Evolutionary conservation across 2,113 vertebrate genomes (phyloP).

Genomic region (Tretioscincus oriximinensis): DNA sequence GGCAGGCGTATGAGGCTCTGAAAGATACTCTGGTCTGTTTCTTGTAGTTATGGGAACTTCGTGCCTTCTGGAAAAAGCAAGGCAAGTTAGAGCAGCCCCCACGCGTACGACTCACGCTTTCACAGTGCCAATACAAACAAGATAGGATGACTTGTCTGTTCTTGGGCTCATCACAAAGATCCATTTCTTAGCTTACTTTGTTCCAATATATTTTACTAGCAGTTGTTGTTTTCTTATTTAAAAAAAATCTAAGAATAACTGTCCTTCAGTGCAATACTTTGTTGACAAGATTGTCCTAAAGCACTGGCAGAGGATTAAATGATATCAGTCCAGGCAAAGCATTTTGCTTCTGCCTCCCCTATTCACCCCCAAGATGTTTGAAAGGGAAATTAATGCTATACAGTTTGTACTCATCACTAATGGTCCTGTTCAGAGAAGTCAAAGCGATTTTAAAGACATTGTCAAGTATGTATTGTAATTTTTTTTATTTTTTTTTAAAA

Average conservation of each 20-base stretch:
- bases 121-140: slow-evolving; percentile 58
- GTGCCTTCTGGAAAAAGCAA: slow-evolving; percentile 38
- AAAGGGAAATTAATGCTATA: slow-evolving; percentile 10
- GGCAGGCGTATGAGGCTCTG: slow-evolving; percentile 51
- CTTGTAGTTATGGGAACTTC: slow-evolving; percentile 33
- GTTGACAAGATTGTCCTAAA: slow-evolving; percentile 51
- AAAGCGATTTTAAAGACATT: slow-evolving; percentile 2
- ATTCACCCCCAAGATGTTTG: not conserved
- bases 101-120: not conserved
- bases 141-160: slow-evolving; percentile 14
- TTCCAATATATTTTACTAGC: slow-evolving; percentile 16
- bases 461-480: not conserved
- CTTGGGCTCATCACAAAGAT: slow-evolving; percentile 5
- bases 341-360: not conserved
- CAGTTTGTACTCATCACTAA: not conserved
- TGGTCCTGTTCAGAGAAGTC: slow-evolving; percentile 16
- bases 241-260: slow-evolving; percentile 37
- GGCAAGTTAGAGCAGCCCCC: slow-evolving; percentile 61
- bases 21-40: not conserved
- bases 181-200: slow-evolving; percentile 24
- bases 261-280: slow-evolving; percentile 43
- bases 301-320: slow-evolving; percentile 33
- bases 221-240: not conserved
- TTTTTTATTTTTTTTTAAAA: not conserved
- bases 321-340: slow-evolving; percentile 15